Evolutionary conservation across 2,797 vertebrate species (phyloP), one percentile per base, ranked within the genome.

Genomic region (Poecilia velifera): DNA sequence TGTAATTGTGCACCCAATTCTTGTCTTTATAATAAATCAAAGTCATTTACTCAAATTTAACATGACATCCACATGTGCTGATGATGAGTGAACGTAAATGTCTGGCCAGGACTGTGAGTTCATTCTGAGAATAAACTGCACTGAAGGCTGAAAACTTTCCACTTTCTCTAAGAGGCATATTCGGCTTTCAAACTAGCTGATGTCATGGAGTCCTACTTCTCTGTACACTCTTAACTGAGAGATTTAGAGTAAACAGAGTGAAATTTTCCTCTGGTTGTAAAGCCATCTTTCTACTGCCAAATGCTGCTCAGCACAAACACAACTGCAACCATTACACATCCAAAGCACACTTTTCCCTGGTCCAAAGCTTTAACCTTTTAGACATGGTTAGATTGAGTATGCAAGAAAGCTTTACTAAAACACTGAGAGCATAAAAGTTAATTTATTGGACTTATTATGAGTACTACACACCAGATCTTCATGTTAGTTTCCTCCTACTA

Each of bases 211-310:
- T 68, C 66, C 41, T 72, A 72, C 77, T 80, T 39, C 4, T 73
- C 22, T n/a, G 16, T 53, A 6, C 31, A 47, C 25, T 10, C 64
- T 53, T 59, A 75, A 70, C 51, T 77, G 76, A 87, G 76, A 84
- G 72, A 76, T 84, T 78, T 59, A 72, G 76, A 34, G 51, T 64
- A 39, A 78, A 62, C 41, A 76, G 46, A 82, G 73, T 71, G 47
- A 77, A 81, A 79, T 76, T n/a, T 62, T 36, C 59, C 72, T 75
- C 46, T 70, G 49, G 79, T 55, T 75, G 64, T 75, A n/a, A 82
- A 79, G 78, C 74, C 49, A 75, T 62, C 34, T 22, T 7, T 74
- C 20, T 53, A 14, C 13, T 53, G 66, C 68, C 74, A 77, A 72
- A 79, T 36, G 46, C 46, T 39, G 18, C 71, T 71, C 70, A 41